A percentile compares a stretch with the other conserved stretches of the same genome.
phyloP scores from a whole-genome alignment of 2,888 invertebrate genomes.

The Erpobdella octoculata region DNA sequence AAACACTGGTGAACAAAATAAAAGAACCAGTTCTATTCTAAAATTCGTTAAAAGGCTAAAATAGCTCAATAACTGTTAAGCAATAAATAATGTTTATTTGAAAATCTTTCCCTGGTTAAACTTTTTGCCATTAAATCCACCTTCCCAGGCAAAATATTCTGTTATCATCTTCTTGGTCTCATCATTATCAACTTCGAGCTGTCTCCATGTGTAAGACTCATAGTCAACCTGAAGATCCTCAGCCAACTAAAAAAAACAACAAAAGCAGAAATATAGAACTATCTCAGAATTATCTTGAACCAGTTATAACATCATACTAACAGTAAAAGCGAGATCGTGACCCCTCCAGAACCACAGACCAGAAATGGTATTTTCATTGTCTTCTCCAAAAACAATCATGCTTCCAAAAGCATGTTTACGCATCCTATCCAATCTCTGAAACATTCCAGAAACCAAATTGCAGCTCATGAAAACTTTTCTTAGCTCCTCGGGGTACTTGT shows the following conservation, averaged over 20 bases:
- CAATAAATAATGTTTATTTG: slow-evolving; percentile 70
- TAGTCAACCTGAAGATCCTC: slow-evolving; percentile 95
- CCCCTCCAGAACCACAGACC: slow-evolving; percentile 98
- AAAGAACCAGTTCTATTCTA: too few relatives aligned
- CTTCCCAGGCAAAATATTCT: slow-evolving; percentile 84
- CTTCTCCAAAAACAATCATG: slow-evolving; percentile 81
- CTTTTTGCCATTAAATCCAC: slow-evolving; percentile 78
- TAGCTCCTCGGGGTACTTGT: slow-evolving; percentile 87
- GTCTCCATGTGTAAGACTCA: slow-evolving; percentile 89
- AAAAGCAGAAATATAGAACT: background rate
- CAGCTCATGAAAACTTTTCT: slow-evolving; percentile 92
- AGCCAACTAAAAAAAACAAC: slow-evolving; percentile 59
- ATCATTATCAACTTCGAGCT: slow-evolving; percentile 71
- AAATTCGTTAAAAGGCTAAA: background rate
- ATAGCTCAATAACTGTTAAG: background rate
- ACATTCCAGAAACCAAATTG: slow-evolving; percentile 95
- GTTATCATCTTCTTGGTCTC: slow-evolving; percentile 77
- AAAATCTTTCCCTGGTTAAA: slow-evolving; percentile 99
- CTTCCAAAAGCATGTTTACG: slow-evolving; percentile 91
- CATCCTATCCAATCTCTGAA: slow-evolving; percentile 94
- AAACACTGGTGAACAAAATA: too few relatives aligned
- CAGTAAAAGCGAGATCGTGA: slow-evolving; percentile 78
- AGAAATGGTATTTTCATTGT: slow-evolving; percentile 83
- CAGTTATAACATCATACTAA: slow-evolving; percentile 46
- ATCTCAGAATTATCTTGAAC: background rate